Evolutionary conservation across 2,888 invertebrate species (phyloP).

Genomic region (Nemoura dubitans): DNA sequence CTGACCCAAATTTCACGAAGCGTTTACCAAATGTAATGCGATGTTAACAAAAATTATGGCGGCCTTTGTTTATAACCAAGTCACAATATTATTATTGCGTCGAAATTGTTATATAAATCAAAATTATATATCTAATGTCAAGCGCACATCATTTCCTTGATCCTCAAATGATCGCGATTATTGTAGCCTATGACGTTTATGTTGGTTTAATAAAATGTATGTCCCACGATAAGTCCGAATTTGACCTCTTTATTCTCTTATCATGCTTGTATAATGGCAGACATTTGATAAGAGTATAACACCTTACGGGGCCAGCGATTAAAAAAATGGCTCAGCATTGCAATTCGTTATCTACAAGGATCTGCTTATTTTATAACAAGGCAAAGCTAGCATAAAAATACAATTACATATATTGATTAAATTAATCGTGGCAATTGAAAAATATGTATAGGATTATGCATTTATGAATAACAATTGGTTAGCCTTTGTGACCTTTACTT

Average conservation of each 20-base stretch:
- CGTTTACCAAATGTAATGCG: background rate
- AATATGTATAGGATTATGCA: background rate
- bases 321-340: background rate
- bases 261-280: background rate
- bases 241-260: background rate
- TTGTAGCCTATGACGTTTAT: background rate
- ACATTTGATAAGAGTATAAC: background rate
- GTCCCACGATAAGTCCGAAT: background rate
- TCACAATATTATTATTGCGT: background rate
- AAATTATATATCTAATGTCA: background rate
- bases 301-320: background rate
- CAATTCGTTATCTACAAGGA: background rate
- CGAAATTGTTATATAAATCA: background rate
- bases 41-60: background rate
- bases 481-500: background rate
- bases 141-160: background rate
- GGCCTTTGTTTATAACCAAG: background rate
- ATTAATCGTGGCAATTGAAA: background rate
- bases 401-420: background rate
- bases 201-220: background rate
- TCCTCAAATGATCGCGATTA: background rate
- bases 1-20: background rate
- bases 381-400: background rate
- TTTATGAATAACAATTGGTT: background rate
- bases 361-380: background rate